Evolutionary conservation across 2,113 vertebrate genomes (phyloP), one percentile per base, ranked within the genome.

Genomic region (Bothrops jararaca): DNA sequence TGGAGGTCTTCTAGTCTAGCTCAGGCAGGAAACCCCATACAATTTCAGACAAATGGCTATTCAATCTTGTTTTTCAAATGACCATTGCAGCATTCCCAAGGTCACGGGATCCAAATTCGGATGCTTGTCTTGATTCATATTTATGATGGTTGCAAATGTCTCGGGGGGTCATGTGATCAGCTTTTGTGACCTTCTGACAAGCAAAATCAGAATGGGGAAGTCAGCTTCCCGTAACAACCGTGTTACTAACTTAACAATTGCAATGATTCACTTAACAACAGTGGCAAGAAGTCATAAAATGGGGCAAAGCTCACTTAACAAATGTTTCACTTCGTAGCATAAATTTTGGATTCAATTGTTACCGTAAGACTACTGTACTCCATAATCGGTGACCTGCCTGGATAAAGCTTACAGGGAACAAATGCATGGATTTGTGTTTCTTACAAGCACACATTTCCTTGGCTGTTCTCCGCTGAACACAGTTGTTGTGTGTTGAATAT

Each of bases 311-410:
- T 60, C 9, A 11, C 58, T 60, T 60, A 3, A 60, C 24, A 11
- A 60, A 60, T 12, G 10, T 64, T 64, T 64, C 26, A 4, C 26
- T 64, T 64, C 4, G 58, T 26, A 64, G 58, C 58, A 29, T 64
- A 29, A 1, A 64, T 29, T 29, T 60, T 4, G 58, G 58, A 24
- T 3, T 60, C 24, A 26, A 4, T 64, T 29, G 26, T 64, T 26
- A 3, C 3, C 2, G 0, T 29, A 64, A 11, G 58, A 60, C 58
- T 60, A 12, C 3, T 56, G 95, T 42, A 85, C 93, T 92, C 93
- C 95, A 48, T 93, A 90, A 90, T 92, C 91, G 57, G 87, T 48
- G 86, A n/a, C 86, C 86, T 11, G 88, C 45, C 60, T 74, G 22
- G 3, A 10, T 12, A 23, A 89, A 90, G 18, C 3, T 88, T 39